phyloP scores from a whole-genome alignment of 2,113 vertebrate genomes.

The Rhineura floridana region DNA sequence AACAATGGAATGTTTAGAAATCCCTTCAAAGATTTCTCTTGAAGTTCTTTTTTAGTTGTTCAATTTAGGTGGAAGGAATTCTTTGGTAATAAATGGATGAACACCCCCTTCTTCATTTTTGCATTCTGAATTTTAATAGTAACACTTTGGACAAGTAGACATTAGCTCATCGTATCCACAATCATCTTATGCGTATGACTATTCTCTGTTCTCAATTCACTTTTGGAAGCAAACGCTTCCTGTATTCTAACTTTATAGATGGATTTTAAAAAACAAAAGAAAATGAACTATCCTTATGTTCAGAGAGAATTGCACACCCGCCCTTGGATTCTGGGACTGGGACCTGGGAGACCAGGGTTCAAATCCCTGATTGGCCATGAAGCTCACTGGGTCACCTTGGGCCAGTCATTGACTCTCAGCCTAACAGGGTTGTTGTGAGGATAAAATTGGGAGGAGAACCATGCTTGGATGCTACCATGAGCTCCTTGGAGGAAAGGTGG shows the following conservation, averaged over 20 bases:
- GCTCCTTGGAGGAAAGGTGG: too few species aligned
- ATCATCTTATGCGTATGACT: conserved; percentile 57
- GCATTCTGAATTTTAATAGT: conserved; percentile 64
- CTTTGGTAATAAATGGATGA: conserved; percentile 48
- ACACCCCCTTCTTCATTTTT: not conserved
- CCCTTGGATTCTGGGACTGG: conserved; percentile 47
- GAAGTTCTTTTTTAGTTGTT: conserved; percentile 49
- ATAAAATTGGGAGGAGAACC: too few species aligned
- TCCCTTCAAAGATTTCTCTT: conserved; percentile 31
- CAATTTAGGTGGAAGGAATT: conserved; percentile 45
- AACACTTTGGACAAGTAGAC: conserved; percentile 73
- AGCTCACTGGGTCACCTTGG: too few species aligned
- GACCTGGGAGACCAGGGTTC: too few species aligned
- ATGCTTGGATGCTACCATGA: too few species aligned
- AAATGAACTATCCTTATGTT: conserved; percentile 27
- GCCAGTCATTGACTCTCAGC: too few species aligned
- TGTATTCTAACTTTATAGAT: conserved; percentile 52
- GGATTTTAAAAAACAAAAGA: conserved; percentile 46
- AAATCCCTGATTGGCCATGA: too few species aligned
- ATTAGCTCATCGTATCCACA: conserved; percentile 75
- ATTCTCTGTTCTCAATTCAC: conserved; percentile 73
- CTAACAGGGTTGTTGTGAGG: too few species aligned
- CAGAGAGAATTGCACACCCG: conserved; percentile 39
- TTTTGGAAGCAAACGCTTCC: conserved; percentile 71
- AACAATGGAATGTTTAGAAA: conserved; percentile 54